Evolutionary conservation across 2,113 vertebrate species (phyloP).

Genomic region (Aspidoscelis tigris): DNA sequence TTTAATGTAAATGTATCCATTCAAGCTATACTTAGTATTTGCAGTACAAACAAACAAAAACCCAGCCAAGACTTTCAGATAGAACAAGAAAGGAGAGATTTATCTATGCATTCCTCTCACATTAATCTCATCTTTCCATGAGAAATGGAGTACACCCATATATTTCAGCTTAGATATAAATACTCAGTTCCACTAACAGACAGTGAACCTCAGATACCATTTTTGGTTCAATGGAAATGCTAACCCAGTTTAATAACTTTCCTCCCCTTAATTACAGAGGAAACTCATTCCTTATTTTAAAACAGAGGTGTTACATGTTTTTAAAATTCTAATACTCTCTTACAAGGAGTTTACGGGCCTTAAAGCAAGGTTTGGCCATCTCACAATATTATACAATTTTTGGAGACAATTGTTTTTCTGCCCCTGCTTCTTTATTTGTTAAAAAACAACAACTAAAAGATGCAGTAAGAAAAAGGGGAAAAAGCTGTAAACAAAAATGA

Average conservation of each 20-base stretch:
- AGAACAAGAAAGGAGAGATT: not conserved
- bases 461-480: conserved; percentile 56
- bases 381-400: not conserved
- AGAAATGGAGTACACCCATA: not conserved
- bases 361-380: not conserved
- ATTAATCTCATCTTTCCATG: not conserved
- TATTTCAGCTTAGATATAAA: not conserved
- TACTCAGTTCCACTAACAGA: not conserved
- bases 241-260: not conserved
- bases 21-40: not conserved
- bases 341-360: not conserved
- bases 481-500: conserved; percentile 60
- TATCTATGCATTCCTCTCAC: not conserved
- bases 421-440: not conserved
- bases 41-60: not conserved
- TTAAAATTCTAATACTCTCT: not conserved
- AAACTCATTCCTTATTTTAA: no score
- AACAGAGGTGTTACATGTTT: no score
- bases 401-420: not conserved
- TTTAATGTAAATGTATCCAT: conserved; percentile 23
- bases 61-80: no score
- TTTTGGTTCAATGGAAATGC: conserved; percentile 8
- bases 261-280: not conserved
- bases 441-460: not conserved
- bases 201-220: conserved; percentile 6